Base-by-base conservation (phyloP, 2,797 vertebrate genomes). In the Pelochelys cantorii region DNA sequence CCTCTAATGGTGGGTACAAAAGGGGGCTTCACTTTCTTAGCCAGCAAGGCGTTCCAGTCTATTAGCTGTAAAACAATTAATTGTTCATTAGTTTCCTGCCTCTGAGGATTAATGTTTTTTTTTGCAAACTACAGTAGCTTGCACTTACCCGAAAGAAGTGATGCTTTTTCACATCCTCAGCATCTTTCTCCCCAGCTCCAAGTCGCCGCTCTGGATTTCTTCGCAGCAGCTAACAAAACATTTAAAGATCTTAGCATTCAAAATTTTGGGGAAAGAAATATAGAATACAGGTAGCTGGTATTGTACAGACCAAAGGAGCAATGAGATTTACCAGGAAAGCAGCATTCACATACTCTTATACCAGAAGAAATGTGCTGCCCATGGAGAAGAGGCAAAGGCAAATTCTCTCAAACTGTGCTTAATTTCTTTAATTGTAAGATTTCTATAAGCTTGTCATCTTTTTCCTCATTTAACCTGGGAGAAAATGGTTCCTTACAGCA, bases 121-220 rank as follows among this genome's bases (percentile, higher is more conserved):
- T 48, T 48, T 48, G 86, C 15, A 65, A 60, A 20, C 17, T 59
- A 4, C 2, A 55, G 1, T 68, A 42, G 9, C 57, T 89, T 77
- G 48, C 65, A 97, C 98, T 96, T 96, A 99, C 99, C 98, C 99
- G 99, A 97, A 99, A 99, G 97, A 99, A 99, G 27, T 99, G 98
- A 97, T 99, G 99, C 87, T 99, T 99, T 97, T 99, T 99, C 31
- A 99, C 99, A 96, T 99, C 99, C 96, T 99, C 99, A 6, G 99
- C 99, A 56, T 99, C 99, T 85, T 98, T 98, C 92, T 99, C 99
- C 94, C 99, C 99, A 57, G 99, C 99, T 90, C 99, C 99, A 57
- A 99, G 98, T 22, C 99, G 99, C 25, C 99, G 98, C 83, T 99
- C 99, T 60, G 99, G 99, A 96, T 99, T 99, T 98, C 99, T 98